Conservation (phyloP, 2,797 vertebrate species). For the Lithobates sylvaticus region DNA sequence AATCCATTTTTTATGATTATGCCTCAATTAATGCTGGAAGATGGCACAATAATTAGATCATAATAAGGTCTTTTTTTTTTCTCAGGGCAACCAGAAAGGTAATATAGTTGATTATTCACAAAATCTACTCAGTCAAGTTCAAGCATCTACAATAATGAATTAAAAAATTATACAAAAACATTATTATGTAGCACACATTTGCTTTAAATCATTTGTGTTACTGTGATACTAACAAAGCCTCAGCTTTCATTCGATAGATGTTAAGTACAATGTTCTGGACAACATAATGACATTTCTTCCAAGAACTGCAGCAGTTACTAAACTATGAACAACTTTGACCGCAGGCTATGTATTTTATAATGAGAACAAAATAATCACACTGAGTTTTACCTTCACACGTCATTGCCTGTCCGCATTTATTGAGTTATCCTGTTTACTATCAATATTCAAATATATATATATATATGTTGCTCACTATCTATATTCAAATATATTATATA, state of each 20-base stretch:
- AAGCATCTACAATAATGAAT: neutral
- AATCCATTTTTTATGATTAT: neutral
- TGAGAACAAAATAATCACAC: neutral
- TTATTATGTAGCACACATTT: neutral
- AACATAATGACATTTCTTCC: constrained; percentile 25
- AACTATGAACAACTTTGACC: constrained; percentile 7
- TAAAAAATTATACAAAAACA: neutral
- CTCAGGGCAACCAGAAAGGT: too few relatives aligned
- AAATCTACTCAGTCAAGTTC: neutral
- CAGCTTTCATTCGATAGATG: neutral
- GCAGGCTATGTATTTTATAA: constrained; percentile 9
- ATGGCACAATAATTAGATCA: too few relatives aligned
- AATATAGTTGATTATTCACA: too few relatives aligned
- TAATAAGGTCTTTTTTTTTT: too few relatives aligned
- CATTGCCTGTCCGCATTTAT: neutral
- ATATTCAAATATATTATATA: too few relatives aligned
- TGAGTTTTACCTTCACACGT: neutral
- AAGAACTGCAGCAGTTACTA: constrained; percentile 9
- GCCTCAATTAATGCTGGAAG: too few relatives aligned
- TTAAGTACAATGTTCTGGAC: constrained; percentile 14
- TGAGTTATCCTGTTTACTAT: neutral
- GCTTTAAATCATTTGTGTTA: neutral
- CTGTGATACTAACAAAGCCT: constrained; percentile 1
- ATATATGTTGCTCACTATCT: too few relatives aligned
- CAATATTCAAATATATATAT: too few relatives aligned